phyloP scores from a whole-genome alignment of 2,113 vertebrate species.

The Ceyx cyanopectus region DNA sequence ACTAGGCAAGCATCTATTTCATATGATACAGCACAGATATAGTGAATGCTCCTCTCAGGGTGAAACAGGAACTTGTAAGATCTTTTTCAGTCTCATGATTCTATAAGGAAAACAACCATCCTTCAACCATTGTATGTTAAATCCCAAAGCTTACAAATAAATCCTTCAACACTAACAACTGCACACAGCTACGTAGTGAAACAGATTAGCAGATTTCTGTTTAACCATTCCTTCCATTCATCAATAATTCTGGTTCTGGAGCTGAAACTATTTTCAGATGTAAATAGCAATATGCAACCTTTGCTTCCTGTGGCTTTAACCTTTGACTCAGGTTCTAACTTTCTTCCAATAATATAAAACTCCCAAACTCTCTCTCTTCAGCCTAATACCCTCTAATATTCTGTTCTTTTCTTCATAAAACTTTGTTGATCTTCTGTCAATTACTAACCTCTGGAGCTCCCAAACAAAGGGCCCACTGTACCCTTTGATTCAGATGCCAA shows the following conservation, averaged over 20 bases:
- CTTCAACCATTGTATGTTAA: not conserved
- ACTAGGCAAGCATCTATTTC: not conserved
- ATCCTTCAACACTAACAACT: not conserved
- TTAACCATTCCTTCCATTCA: not conserved
- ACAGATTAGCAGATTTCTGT: not conserved
- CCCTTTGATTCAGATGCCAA: slow-evolving; percentile 76
- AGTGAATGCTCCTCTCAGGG: not conserved
- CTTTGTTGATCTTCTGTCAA: slow-evolving; percentile 69
- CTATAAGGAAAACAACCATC: not conserved
- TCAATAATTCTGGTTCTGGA: not conserved
- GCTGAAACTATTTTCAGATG: slow-evolving; percentile 19
- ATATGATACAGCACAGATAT: not conserved
- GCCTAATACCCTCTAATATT: slow-evolving; percentile 57
- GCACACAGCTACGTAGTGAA: not conserved
- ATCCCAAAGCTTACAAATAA: not conserved
- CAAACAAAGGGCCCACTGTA: slow-evolving; percentile 80
- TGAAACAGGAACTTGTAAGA: not conserved
- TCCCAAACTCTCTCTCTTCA: slow-evolving; percentile 18
- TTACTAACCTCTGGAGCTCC: slow-evolving; percentile 56
- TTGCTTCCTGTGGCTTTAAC: not conserved
- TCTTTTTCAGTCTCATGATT: not conserved
- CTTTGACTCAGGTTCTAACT: not conserved
- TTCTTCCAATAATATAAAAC: slow-evolving; percentile 47
- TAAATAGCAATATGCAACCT: not conserved
- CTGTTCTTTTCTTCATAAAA: slow-evolving; percentile 70